Evolutionary conservation across 2,797 vertebrate species (phyloP).

Genomic region (Sebastes hubbsi): DNA sequence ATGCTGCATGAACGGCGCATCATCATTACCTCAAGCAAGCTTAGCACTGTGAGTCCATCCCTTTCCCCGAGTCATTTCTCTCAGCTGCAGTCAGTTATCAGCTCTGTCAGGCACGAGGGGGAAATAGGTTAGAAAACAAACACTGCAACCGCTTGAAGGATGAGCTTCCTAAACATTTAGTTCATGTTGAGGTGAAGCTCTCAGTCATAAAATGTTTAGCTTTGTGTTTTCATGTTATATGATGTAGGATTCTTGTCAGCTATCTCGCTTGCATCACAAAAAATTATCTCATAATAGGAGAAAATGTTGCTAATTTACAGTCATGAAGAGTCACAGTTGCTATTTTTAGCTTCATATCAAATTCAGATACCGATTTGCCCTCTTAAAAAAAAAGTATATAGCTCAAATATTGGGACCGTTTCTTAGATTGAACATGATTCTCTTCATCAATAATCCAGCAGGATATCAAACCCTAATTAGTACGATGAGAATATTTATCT

Average conservation of each 20-base stretch:
- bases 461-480: constrained; percentile 62
- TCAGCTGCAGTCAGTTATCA: neutral
- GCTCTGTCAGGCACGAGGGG: constrained; percentile 10
- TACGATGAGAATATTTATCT: constrained; percentile 58
- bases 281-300: neutral
- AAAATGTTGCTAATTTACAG: constrained; percentile 11
- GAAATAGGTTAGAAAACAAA: constrained; percentile 8
- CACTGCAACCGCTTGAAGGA: neutral
- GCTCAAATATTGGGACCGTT: constrained; percentile 24
- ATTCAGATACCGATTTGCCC: constrained; percentile 36
- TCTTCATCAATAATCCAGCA: constrained; percentile 73
- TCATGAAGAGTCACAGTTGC: constrained; percentile 1
- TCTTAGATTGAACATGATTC: constrained; percentile 58
- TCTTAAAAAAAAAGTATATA: constrained; percentile 19
- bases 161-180: neutral
- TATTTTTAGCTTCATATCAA: constrained; percentile 21
- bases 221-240: neutral
- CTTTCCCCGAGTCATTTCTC: constrained; percentile 2
- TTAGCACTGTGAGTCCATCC: constrained; percentile 94
- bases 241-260: neutral
- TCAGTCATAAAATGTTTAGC: neutral
- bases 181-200: neutral
- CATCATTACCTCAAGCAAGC: constrained; percentile 97
- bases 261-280: neutral
- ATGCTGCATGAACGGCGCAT: constrained; percentile 97